A percentile compares a stretch with the other conserved stretches of the same genome.
phyloP scores from a whole-genome alignment of 2,797 vertebrate species.

The Nothura maculosa region DNA sequence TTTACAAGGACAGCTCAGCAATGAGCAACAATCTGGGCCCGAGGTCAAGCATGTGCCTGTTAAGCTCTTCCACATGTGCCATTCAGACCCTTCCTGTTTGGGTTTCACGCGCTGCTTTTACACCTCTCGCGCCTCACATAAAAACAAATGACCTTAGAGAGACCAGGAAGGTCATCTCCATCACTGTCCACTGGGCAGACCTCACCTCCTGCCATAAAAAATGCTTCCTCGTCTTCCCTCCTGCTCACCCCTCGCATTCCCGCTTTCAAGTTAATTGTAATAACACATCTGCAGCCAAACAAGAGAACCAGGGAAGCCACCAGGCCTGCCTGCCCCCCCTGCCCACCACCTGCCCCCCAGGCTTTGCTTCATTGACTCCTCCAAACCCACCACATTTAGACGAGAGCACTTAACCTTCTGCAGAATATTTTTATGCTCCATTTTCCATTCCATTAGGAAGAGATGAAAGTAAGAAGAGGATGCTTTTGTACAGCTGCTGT shows the following conservation, averaged over 20 bases:
- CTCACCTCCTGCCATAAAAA: slow-evolving; percentile 52
- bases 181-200: background rate
- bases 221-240: background rate
- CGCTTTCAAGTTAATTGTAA: slow-evolving; percentile 51
- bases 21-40: background rate
- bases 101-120: slow-evolving; percentile 7
- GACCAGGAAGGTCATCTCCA: slow-evolving; percentile 9
- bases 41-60: slow-evolving; percentile 41
- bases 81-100: slow-evolving; percentile 68
- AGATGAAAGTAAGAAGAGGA: slow-evolving; percentile 72
- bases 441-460: slow-evolving; percentile 79
- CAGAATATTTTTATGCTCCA: slow-evolving; percentile 78
- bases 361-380: slow-evolving; percentile 55
- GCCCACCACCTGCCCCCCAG: background rate
- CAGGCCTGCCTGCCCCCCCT: slow-evolving; percentile 16
- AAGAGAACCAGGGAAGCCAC: background rate
- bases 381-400: slow-evolving; percentile 36
- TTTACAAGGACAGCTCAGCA: background rate
- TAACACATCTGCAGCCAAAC: slow-evolving; percentile 44
- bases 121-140: slow-evolving; percentile 2
- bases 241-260: background rate
- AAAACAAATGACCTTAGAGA: slow-evolving; percentile 56
- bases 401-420: slow-evolving; percentile 80
- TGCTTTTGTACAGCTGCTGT: slow-evolving; percentile 51
- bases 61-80: slow-evolving; percentile 70